Evolutionary conservation across 64 coral and sea anemone species (phyloP).

Genomic region (Catalaphyllia jardinei): DNA sequence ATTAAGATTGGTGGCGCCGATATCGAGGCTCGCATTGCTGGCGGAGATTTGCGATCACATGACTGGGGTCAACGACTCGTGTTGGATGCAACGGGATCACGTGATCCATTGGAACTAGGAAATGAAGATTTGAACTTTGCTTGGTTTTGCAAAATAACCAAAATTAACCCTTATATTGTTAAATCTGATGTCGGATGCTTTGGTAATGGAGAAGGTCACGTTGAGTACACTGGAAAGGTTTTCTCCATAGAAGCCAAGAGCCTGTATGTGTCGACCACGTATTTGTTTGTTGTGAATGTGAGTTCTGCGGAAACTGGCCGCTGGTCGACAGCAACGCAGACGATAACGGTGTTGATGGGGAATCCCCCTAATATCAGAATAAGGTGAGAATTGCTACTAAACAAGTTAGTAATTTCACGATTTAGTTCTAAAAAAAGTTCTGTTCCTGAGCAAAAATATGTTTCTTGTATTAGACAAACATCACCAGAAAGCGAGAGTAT

Average conservation of each 20-base stretch:
- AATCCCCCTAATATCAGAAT: constrained; percentile 80
- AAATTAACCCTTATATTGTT: not conserved
- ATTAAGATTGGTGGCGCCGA: constrained; percentile 55
- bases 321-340: constrained; percentile 39
- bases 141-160: constrained; percentile 67
- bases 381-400: constrained; percentile 21
- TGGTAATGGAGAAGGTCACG: constrained; percentile 61
- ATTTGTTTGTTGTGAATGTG: constrained; percentile 75
- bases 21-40: constrained; percentile 63
- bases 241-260: constrained; percentile 44
- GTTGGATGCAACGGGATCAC: constrained; percentile 72
- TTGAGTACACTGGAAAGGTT: constrained; percentile 42
- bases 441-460: too few species aligned
- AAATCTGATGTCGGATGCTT: constrained; percentile 74
- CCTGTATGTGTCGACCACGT: constrained; percentile 60
- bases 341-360: constrained; percentile 53
- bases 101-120: constrained; percentile 24
- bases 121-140: constrained; percentile 40
- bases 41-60: constrained; percentile 65
- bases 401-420: too few species aligned
- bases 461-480: too few species aligned
- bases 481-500: too few species aligned
- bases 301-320: constrained; percentile 10
- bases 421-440: too few species aligned
- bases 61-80: constrained; percentile 54